phyloP scores from a whole-genome alignment of 2,797 vertebrate species.

The Sparus aurata region DNA sequence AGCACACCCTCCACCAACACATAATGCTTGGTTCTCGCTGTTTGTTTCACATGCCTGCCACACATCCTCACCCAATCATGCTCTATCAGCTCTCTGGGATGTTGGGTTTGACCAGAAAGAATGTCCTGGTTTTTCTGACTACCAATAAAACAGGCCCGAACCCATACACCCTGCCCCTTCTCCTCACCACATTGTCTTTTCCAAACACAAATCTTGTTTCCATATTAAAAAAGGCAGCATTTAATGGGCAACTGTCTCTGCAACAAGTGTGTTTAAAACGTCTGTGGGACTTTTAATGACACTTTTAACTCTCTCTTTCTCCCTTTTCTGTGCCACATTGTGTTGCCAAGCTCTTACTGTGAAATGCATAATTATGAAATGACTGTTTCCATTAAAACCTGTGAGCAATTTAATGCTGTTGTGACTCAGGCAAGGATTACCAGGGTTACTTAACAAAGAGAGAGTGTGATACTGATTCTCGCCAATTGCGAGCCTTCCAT shows the following conservation, averaged over 20 bases:
- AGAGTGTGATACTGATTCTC: slow-evolving; percentile 62
- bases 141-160: slow-evolving; percentile 77
- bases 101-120: slow-evolving; percentile 78
- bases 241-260: slow-evolving; percentile 81
- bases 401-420: slow-evolving; percentile 79
- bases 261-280: slow-evolving; percentile 81
- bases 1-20: slow-evolving; percentile 30
- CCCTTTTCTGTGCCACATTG: slow-evolving; percentile 57
- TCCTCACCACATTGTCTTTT: slow-evolving; percentile 66
- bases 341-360: slow-evolving; percentile 71
- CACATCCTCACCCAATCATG: slow-evolving; percentile 71
- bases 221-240: slow-evolving; percentile 81
- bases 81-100: slow-evolving; percentile 74
- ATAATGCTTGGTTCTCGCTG: slow-evolving; percentile 43
- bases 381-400: slow-evolving; percentile 84
- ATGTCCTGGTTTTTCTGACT: slow-evolving; percentile 77
- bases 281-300: slow-evolving; percentile 84
- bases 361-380: slow-evolving; percentile 84
- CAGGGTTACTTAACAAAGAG: slow-evolving; percentile 66
- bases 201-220: slow-evolving; percentile 82
- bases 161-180: slow-evolving; percentile 30
- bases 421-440: slow-evolving; percentile 68
- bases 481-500: slow-evolving; percentile 58
- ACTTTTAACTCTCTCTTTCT: slow-evolving; percentile 71
- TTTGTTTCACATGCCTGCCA: slow-evolving; percentile 67